Conservation (phyloP, 1,140 invertebrate species). For the Panagrolaimus sp. region DNA sequence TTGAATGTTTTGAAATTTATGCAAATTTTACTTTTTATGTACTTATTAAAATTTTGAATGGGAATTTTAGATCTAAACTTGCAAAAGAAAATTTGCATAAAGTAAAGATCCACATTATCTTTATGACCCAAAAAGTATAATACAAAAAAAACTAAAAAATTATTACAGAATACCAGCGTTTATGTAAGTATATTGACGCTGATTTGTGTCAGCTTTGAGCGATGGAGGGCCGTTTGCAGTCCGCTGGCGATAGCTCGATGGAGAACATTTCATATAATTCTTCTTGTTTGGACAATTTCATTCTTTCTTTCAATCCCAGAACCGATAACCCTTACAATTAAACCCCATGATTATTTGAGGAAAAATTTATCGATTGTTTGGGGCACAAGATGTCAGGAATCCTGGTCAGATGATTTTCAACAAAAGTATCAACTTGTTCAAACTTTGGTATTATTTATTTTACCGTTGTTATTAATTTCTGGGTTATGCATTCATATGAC, state of each 20-base stretch:
- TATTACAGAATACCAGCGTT: conserved; percentile 53
- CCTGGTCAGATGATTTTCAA: conserved; percentile 50
- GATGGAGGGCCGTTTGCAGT: conserved; percentile 51
- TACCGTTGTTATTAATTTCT: conserved; percentile 46
- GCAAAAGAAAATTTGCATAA: too few relatives aligned
- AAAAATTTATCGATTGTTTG: conserved; percentile 29
- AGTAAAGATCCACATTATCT: too few relatives aligned
- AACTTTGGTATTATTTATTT: conserved; percentile 50
- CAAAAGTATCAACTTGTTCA: conserved; percentile 53
- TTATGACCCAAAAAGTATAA: too few relatives aligned
- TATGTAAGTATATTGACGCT: conserved; percentile 55
- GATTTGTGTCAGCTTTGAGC: conserved; percentile 48
- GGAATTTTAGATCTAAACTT: too few relatives aligned
- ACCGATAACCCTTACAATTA: conserved; percentile 50
- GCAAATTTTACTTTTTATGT: too few relatives aligned
- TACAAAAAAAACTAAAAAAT: too few relatives aligned
- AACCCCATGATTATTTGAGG: conserved; percentile 46
- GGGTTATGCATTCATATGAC: conserved; percentile 53
- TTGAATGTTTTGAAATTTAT: too few relatives aligned
- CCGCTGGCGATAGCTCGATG: conserved; percentile 49
- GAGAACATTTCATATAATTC: conserved; percentile 39
- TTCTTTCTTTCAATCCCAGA: conserved; percentile 48
- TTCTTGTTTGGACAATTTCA: conserved; percentile 49
- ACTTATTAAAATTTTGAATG: too few relatives aligned
- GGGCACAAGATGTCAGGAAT: conserved; percentile 53